Conservation (phyloP, 2,888 invertebrate species). For the Caenorhabditis imperialis region DNA sequence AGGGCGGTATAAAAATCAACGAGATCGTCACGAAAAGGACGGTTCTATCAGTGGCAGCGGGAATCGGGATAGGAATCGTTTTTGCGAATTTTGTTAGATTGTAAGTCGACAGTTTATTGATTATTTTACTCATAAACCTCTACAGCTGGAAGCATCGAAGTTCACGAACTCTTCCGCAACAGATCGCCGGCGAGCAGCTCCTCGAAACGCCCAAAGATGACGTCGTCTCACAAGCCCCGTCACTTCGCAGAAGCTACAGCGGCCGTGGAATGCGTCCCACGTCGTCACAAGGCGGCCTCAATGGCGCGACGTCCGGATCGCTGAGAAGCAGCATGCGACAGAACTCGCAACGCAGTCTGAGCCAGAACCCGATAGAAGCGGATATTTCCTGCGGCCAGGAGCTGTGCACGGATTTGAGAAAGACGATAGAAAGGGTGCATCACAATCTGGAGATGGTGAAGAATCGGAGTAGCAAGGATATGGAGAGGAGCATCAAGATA, state of each 20-base stretch:
- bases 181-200: background rate
- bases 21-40: constrained; percentile 48
- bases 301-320: background rate
- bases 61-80: constrained; percentile 48
- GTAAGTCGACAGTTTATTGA: constrained; percentile 29
- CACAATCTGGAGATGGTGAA: constrained; percentile 63
- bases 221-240: constrained; percentile 6
- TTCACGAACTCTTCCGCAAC: background rate
- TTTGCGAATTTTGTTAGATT: constrained; percentile 46
- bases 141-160: constrained; percentile 20
- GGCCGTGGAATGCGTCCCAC: constrained; percentile 37
- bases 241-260: constrained; percentile 33
- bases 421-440: constrained; percentile 59
- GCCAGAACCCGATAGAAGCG: constrained; percentile 49
- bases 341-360: constrained; percentile 48
- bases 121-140: no score
- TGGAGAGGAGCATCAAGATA: constrained; percentile 59
- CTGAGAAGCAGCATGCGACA: constrained; percentile 34
- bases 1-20: constrained; percentile 29
- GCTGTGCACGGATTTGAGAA: constrained; percentile 58
- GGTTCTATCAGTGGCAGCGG: constrained; percentile 48
- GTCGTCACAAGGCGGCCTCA: constrained; percentile 36
- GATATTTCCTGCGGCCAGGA: constrained; percentile 55
- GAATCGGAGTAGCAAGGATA: constrained; percentile 66
- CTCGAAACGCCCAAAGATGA: constrained; percentile 18